Conservation (phyloP, 2,797 vertebrate genomes). For the Hyperoplus immaculatus region DNA sequence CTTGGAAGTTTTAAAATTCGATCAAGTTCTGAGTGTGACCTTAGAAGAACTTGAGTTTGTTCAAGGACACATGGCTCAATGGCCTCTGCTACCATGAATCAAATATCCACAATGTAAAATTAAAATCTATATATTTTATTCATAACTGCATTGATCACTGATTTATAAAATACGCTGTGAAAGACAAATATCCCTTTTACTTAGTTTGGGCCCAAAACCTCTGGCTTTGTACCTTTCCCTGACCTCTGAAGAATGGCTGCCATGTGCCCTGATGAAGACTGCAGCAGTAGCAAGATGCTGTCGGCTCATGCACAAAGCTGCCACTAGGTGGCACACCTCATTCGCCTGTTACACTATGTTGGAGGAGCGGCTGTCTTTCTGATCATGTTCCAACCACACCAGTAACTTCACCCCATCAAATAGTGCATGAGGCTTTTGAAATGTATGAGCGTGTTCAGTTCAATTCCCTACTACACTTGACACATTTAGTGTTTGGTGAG, state of each 20-base stretch:
- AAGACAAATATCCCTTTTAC: neutral
- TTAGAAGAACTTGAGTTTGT: constrained; percentile 23
- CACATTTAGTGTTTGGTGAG: neutral
- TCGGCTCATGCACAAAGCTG: neutral
- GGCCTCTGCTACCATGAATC: too few species aligned
- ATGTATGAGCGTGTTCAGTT: neutral
- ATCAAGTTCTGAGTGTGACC: constrained; percentile 14
- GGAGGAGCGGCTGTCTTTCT: neutral
- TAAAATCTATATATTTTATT: too few species aligned
- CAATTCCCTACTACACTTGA: too few species aligned
- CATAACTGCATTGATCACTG: neutral
- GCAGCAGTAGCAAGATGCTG: neutral
- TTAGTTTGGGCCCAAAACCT: neutral
- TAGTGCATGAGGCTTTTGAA: neutral
- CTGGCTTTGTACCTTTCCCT: neutral
- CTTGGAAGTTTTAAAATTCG: neutral
- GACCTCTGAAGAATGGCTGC: constrained; percentile 41
- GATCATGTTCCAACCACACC: neutral
- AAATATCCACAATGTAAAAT: too few species aligned
- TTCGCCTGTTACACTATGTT: neutral
- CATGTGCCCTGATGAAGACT: constrained; percentile 10
- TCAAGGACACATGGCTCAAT: neutral
- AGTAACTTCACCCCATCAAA: neutral
- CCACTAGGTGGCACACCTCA: constrained; percentile 58
- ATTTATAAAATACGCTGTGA: neutral